Evolutionary conservation across 2,888 invertebrate species (phyloP).

Genomic region (Cheilosia urbana): DNA sequence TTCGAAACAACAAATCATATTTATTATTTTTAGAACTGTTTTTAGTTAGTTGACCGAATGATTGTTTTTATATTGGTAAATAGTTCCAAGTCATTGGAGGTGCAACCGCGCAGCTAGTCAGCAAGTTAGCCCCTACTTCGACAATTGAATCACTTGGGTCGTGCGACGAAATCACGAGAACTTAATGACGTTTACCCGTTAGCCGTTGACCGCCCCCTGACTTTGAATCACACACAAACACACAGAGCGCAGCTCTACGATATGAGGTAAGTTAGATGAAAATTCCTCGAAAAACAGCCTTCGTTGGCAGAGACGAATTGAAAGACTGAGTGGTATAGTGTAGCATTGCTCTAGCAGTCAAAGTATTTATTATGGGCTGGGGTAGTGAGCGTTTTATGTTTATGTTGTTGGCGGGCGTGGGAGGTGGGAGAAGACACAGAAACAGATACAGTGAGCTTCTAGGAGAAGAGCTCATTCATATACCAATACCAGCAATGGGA

Average conservation of each 20-base stretch:
- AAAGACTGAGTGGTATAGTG: slow-evolving; percentile 63
- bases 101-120: slow-evolving; percentile 65
- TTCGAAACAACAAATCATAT: slow-evolving; percentile 48
- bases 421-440: slow-evolving; percentile 61
- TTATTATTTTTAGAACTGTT: slow-evolving; percentile 62
- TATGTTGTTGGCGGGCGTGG: slow-evolving; percentile 62
- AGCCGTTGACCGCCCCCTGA: slow-evolving; percentile 5
- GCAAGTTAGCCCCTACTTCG: slow-evolving; percentile 15
- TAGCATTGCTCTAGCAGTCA: slow-evolving; percentile 26
- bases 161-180: slow-evolving; percentile 47
- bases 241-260: neutral
- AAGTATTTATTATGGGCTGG: slow-evolving; percentile 13
- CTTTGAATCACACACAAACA: slow-evolving; percentile 19
- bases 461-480: slow-evolving; percentile 42
- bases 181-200: slow-evolving; percentile 35
- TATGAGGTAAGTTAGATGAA: neutral
- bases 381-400: slow-evolving; percentile 57
- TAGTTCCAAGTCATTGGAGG: slow-evolving; percentile 37
- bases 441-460: neutral
- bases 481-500: slow-evolving; percentile 9
- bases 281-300: slow-evolving; percentile 36
- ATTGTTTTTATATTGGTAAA: slow-evolving; percentile 33
- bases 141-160: slow-evolving; percentile 15
- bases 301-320: slow-evolving; percentile 61
- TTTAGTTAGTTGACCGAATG: slow-evolving; percentile 48